Evolutionary conservation across 2,113 vertebrate genomes (phyloP).

Genomic region (Hemiscyllium ocellatum): DNA sequence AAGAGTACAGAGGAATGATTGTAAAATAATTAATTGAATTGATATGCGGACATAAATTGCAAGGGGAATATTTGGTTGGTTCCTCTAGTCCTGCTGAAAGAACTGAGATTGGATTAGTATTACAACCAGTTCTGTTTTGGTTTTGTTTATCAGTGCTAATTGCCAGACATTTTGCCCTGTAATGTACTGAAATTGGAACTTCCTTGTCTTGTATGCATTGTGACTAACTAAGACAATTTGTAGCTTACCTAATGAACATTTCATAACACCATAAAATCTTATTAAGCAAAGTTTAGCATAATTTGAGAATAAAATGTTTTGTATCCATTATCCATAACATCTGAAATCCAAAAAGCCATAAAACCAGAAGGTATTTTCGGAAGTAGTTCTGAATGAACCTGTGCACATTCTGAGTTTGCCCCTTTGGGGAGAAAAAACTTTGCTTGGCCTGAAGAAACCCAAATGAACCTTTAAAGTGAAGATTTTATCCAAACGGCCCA

Average conservation of each 20-base stretch:
- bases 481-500: too few species aligned
- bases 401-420: too few species aligned
- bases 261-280: neutral
- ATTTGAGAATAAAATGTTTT: neutral
- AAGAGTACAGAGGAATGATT: neutral
- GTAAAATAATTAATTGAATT: slow-evolving; percentile 18
- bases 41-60: neutral
- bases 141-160: neutral
- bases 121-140: neutral
- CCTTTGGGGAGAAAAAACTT: too few species aligned
- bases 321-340: too few species aligned
- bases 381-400: too few species aligned
- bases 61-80: neutral
- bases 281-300: neutral
- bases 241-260: neutral
- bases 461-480: too few species aligned
- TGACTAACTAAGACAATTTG: neutral
- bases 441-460: too few species aligned
- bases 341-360: too few species aligned
- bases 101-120: neutral
- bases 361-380: too few species aligned
- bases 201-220: neutral
- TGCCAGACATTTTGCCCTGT: neutral
- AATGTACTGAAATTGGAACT: neutral
- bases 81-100: neutral